phyloP scores from a whole-genome alignment of 2,797 vertebrate genomes.

The Petrocephalus sullivani region DNA sequence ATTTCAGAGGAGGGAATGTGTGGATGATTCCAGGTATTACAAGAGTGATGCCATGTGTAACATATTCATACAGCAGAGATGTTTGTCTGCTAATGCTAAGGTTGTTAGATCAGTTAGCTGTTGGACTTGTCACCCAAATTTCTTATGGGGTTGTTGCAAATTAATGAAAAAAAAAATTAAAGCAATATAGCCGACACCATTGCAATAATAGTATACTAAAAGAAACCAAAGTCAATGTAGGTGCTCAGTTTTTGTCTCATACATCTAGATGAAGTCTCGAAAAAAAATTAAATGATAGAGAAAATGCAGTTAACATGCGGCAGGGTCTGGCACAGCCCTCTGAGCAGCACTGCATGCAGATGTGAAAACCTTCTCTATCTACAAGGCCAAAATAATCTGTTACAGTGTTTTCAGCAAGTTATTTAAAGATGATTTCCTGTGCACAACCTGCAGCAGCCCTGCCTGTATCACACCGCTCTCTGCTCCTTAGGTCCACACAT shows the following conservation, averaged over 20 bases:
- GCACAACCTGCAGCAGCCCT: too few relatives aligned
- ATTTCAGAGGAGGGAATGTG: background rate
- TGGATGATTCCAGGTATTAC: background rate
- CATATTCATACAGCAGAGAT: background rate
- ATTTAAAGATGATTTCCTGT: background rate
- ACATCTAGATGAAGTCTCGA: background rate
- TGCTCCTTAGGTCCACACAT: background rate
- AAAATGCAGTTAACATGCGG: background rate
- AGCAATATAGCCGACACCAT: background rate
- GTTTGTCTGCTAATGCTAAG: too few relatives aligned
- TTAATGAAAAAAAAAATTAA: background rate
- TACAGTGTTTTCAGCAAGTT: too few relatives aligned
- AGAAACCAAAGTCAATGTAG: background rate
- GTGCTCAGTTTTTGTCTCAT: background rate
- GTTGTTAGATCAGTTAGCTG: background rate
- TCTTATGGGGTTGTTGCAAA: background rate
- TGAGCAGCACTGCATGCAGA: background rate
- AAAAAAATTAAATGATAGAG: background rate
- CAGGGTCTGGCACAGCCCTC: too few relatives aligned
- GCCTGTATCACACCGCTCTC: background rate
- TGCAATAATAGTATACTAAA: background rate
- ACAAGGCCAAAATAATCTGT: too few relatives aligned
- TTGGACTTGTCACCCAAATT: background rate
- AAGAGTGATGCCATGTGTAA: background rate
- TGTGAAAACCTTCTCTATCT: background rate